Evolutionary conservation across 2,888 invertebrate species (phyloP), one percentile per base, ranked within the genome.

Genomic region (Aelia acuminata): DNA sequence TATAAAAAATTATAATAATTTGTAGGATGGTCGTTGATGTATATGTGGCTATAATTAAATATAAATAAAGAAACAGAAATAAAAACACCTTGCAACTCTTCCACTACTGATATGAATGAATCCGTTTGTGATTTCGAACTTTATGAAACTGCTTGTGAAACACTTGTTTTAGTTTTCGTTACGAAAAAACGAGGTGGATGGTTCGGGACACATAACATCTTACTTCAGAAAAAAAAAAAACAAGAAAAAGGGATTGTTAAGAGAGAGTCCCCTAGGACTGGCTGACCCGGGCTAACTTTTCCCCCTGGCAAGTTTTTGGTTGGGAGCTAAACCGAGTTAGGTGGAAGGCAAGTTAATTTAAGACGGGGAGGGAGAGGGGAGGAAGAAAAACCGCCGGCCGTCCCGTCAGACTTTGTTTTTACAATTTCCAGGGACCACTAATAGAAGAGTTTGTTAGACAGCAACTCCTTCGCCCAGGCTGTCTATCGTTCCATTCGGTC

Each of bases 361-460:
- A 84, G 84, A 80, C 80, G 43, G 80, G n/a, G n/a, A n/a, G n/a
- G n/a, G 39, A 22, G 43, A 22, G 80, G 75, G n/a, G 39, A 20
- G 75, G 80, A 80, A 80, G 80, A 80, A 80, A 80, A 84, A 84
- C 84, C 48, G 47, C 18, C 84, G 49, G 84, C 47, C 84, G 20
- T 15, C 84, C 49, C 47, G 49, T 48, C 84, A n/a, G 85, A 85
- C 53, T 85, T 85, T 85, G 85, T 85, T 85, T 85, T 85, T 85
- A 85, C 85, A 57, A 50, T 85, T 85, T 39, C 57, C 57, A 85
- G 20, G 15, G 85, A 57, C 85, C 85, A 85, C 85, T 85, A 85
- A 85, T 57, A 85, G 85, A 57, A 85, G 85, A 85, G 53, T 53
- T 85, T 85, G 85, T 85, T 85, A 39, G 48, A 50, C 53, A 85